Conservation (phyloP, 1,140 invertebrate genomes). For the Zaprionus capensis region DNA sequence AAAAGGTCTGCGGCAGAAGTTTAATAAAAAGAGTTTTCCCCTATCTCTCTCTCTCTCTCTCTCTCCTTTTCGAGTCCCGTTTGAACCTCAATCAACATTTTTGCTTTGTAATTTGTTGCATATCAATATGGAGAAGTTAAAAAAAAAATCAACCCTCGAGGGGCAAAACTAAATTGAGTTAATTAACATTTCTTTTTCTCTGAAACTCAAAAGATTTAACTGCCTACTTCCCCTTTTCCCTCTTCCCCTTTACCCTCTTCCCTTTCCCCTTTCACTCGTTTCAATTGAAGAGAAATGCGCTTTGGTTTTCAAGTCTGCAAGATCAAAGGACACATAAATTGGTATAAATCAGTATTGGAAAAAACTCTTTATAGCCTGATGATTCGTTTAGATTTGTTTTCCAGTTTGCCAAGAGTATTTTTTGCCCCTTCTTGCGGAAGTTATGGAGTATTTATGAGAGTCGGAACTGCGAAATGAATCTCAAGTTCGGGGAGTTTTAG, state of each 20-base stretch:
- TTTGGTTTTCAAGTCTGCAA: background rate
- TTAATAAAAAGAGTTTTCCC: slow-evolving; percentile 1
- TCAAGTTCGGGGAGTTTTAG: background rate
- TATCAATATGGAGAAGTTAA: slow-evolving; percentile 3
- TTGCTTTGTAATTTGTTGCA: slow-evolving; percentile 12
- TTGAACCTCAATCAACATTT: background rate
- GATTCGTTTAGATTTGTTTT: background rate
- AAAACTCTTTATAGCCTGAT: background rate
- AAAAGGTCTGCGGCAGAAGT: background rate
- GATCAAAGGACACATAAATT: slow-evolving; percentile 4
- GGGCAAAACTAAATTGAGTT: slow-evolving; percentile 4
- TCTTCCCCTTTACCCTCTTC: background rate
- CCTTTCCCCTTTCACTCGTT: background rate
- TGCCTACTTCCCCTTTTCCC: slow-evolving; percentile 1
- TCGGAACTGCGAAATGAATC: background rate
- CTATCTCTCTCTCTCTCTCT: background rate
- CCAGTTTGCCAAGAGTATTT: background rate
- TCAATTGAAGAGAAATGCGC: background rate
- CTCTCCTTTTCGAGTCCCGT: background rate
- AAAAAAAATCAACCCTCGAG: background rate
- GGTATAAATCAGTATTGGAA: slow-evolving; percentile 1
- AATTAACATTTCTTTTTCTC: slow-evolving; percentile 4
- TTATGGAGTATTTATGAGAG: background rate
- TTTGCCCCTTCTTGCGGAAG: background rate
- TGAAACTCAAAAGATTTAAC: slow-evolving; percentile 7